A percentile compares a stretch with the other conserved stretches of the same genome.
Evolutionary conservation across 2,113 vertebrate species (phyloP).

Genomic region (Colaptes auratus): DNA sequence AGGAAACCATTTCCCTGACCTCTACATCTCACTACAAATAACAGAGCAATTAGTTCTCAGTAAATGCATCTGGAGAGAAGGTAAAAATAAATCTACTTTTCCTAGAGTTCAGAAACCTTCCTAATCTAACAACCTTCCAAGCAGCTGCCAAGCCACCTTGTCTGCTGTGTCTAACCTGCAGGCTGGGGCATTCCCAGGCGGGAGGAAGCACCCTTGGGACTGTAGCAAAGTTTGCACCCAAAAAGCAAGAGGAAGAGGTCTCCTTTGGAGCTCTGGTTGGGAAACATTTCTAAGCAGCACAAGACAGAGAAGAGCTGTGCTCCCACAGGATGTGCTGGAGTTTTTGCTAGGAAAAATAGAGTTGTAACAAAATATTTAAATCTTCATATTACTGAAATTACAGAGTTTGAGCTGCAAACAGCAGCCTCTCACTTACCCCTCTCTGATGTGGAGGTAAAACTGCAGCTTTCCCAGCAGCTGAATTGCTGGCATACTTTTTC

Average conservation of each 20-base stretch:
- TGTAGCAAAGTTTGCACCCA: not conserved
- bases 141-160: not conserved
- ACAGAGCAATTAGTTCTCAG: constrained; percentile 26
- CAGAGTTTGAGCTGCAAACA: not conserved
- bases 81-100: not conserved
- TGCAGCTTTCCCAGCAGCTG: not conserved
- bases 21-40: constrained; percentile 46
- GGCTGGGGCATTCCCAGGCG: not conserved
- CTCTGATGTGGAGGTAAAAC: not conserved
- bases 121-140: not conserved
- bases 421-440: not conserved
- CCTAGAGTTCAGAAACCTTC: not conserved
- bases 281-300: not conserved
- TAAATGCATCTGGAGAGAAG: not conserved
- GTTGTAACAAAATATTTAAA: not conserved
- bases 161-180: not conserved
- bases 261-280: not conserved
- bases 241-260: not conserved
- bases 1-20: constrained; percentile 40
- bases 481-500: not conserved
- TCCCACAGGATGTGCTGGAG: not conserved
- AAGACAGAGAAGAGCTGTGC: not conserved
- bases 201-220: not conserved
- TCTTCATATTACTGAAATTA: not conserved
- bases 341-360: not conserved